Base-by-base conservation (phyloP, 2,797 vertebrate genomes). In the Geotrypetes seraphini region DNA sequence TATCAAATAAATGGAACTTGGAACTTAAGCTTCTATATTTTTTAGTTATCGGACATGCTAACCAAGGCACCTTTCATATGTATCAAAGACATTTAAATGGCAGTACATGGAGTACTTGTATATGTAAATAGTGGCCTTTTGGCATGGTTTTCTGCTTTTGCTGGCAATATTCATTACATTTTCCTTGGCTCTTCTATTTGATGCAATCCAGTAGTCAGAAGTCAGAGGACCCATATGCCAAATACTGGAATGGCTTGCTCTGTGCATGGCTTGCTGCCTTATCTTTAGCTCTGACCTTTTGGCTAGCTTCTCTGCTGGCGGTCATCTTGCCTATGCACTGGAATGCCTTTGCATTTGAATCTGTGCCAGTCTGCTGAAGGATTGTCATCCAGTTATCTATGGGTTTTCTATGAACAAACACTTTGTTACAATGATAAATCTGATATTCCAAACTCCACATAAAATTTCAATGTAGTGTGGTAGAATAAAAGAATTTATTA, bases 61-160 rank as follows among this genome's bases (percentile, higher is more conserved):
- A n/a, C n/a, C n/a, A n/a, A n/a, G n/a, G n/a, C n/a, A 12, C 17
- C 15, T 39, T 31, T n/a, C n/a, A n/a, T n/a, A n/a, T n/a, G 39
- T 31, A 27, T 39, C 21, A 39, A 24, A 30, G 27, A 22, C 36
- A 39, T 31, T 39, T 39, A 39, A 10, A 21, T 24, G 22, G 22
- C 28, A 19, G 39, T 39, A 30, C 36, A 24, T 53, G 48, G 36
- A 54, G 24, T 13, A n/a, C n/a, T n/a, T n/a, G n/a, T n/a, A 33
- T 3, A 10, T 55, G 33, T 3, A 7, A 16, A 14, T 53, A 34
- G 56, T 59, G 31, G 53, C 39, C 13, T 40, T 29, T 50, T 62
- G 60, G 44, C 33, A 15, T 5, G 18, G 13, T 27, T 25, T 43
- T 10, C 31, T 31, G 31, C 14, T 49, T 10, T 34, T 12, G 39